Base-by-base conservation (phyloP, 2,888 invertebrate species). In the Lasioglossum zephyrum region DNA sequence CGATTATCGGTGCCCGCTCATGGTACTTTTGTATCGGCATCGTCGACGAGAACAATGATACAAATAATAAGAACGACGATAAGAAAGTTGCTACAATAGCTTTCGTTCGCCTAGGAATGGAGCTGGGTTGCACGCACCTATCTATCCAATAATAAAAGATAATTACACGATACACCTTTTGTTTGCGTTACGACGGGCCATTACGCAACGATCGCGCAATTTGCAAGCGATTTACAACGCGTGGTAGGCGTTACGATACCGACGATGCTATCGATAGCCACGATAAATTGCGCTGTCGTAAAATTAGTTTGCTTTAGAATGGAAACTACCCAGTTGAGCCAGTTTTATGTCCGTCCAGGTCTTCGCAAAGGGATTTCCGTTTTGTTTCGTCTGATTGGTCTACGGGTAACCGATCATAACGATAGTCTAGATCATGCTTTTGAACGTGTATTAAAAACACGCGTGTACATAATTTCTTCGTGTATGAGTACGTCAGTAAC, bases 121-220 rank as follows among this genome's bases (percentile, higher is more conserved):
- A 4, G 53, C 16, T 26, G 36, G 49, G 41, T 66, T 83, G 41
- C 16, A 44, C 70, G 63, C 60, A 41, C 47, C 57, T 57, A 49
- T 77, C 57, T 70, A 57, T 66, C 66, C 69, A 39, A 76, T 75
- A 79, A 81, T 79, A 36, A 63, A 63, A 81, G 77, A 81, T 86
- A 86, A 86, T 86, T 86, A 86, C 81, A 36, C 77, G 75, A 41
- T 73, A 75, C 79, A 63, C 70, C 79, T 70, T 85, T 85, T 85
- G 81, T 79, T 81, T 79, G 70, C 75, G 13, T 70, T 60, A n/a
- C 22, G 73, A 31, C 53, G 36, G 9, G 22, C 53, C 13, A 57
- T 85, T 80, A 63, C 79, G 80, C 73, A 70, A 84, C 44, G 22
- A 4, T 18, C 57, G 16, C 18, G 63, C 69, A 57, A 75, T 44